Evolutionary conservation across 1,140 invertebrate genomes (phyloP).

Genomic region (Drosophila obscura): DNA sequence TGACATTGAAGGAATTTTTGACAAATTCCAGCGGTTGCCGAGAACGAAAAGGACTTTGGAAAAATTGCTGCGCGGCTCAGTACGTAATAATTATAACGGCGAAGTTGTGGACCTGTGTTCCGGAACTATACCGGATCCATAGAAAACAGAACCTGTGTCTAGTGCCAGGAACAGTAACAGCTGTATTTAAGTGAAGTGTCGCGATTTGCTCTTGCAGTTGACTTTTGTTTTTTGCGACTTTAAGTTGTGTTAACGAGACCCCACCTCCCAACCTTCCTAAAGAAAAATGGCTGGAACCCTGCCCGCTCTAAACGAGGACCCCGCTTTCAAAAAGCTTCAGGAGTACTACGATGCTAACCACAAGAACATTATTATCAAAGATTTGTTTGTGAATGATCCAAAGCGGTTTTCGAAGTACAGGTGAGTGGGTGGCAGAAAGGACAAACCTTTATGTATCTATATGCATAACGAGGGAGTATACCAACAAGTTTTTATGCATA

Average conservation of each 20-base stretch:
- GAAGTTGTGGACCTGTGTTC: conserved; percentile 38
- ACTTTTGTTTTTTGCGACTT: conserved; percentile 50
- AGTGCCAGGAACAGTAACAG: conserved; percentile 9
- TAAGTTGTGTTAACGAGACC: conserved; percentile 49
- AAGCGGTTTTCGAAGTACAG: conserved; percentile 92
- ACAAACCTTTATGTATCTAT: too few relatives aligned
- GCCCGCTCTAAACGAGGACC: conserved; percentile 86
- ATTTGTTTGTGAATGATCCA: conserved; percentile 90
- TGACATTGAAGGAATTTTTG: conserved; percentile 65
- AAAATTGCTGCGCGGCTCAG: conserved; percentile 25
- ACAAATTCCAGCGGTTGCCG: conserved; percentile 45
- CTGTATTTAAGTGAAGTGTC: conserved; percentile 66
- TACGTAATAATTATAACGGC: conserved; percentile 36
- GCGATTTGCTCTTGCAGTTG: conserved; percentile 29
- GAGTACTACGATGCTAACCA: conserved; percentile 88
- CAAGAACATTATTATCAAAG: conserved; percentile 89
- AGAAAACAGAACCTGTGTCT: conserved; percentile 26
- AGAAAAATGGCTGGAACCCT: conserved; percentile 77
- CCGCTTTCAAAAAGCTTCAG: conserved; percentile 89
- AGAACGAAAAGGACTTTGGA: conserved; percentile 40
- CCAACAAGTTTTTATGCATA: too few relatives aligned
- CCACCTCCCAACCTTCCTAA: conserved; percentile 22
- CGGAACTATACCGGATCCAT: conserved; percentile 41
- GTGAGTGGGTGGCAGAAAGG: conserved; percentile 84
- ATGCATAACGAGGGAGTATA: too few relatives aligned